Evolutionary conservation across 2,113 vertebrate genomes (phyloP).

Genomic region (Diphyllodes magnificus): DNA sequence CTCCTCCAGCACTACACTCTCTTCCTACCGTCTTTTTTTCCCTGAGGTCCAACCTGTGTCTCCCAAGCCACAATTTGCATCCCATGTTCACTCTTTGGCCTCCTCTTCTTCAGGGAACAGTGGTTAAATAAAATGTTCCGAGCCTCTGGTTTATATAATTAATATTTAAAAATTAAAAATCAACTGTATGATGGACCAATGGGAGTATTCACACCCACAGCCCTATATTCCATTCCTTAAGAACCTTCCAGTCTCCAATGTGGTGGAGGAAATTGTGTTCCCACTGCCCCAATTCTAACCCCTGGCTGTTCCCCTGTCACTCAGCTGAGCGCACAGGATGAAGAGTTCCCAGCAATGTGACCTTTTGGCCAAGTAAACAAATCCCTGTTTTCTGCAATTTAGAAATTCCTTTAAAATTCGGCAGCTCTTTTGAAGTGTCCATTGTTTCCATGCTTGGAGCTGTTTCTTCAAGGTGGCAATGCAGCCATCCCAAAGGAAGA

Average conservation of each 20-base stretch:
- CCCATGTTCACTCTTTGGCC: not conserved
- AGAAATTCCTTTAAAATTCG: not conserved
- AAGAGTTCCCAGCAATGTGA: not conserved
- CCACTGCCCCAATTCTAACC: not conserved
- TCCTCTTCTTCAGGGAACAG: not conserved
- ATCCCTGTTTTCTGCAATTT: not conserved
- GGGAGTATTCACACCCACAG: not conserved
- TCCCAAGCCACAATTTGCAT: not conserved
- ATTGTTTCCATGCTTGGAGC: rapidly evolving
- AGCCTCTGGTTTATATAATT: not conserved
- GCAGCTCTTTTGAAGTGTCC: not conserved
- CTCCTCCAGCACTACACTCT: not conserved
- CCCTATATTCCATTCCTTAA: not conserved
- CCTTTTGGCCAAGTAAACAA: not conserved
- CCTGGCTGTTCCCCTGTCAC: not conserved
- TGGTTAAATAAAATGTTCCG: not conserved
- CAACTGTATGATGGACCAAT: no score
- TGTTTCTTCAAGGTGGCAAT: not conserved
- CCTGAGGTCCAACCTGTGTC: not conserved
- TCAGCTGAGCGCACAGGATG: not conserved
- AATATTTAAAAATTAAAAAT: not conserved
- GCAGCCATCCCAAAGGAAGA: not conserved
- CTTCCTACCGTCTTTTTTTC: not conserved
- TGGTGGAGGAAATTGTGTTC: not conserved
- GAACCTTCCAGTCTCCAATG: not conserved